Percentiles rank a stretch among this genome's conserved stretches.
These are phyloP conservation scores for Cirrhinus mrigala DNA, from an alignment of 2,797 vertebrate genomes.

Conservation along the genomic window DNA sequence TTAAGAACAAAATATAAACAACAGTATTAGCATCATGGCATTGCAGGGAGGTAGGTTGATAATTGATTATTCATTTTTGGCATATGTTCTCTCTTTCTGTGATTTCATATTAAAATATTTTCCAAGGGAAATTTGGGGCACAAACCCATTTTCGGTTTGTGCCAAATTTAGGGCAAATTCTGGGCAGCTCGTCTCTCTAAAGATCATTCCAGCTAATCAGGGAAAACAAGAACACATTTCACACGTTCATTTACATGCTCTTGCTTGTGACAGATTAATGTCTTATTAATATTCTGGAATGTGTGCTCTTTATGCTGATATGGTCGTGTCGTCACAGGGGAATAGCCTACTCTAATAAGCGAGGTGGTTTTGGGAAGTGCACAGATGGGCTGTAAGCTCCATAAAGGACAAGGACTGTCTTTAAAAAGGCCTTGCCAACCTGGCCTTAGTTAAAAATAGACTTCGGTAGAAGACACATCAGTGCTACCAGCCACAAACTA, in stretches of 20 bases:
- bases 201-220: conserved; percentile 22
- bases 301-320: conserved; percentile 67
- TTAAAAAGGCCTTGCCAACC: conserved; percentile 75
- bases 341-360: conserved; percentile 69
- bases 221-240: conserved; percentile 52
- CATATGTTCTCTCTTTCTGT: background rate
- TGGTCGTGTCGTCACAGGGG: conserved; percentile 68
- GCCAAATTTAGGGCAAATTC: background rate
- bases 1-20: background rate
- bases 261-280: conserved; percentile 75
- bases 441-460: conserved; percentile 77
- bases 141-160: background rate
- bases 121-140: background rate
- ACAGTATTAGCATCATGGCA: background rate
- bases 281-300: conserved; percentile 76
- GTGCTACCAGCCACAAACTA: conserved; percentile 68
- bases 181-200: conserved; percentile 1
- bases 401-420: conserved; percentile 75
- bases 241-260: conserved; percentile 71
- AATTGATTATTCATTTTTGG: background rate
- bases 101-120: conserved; percentile 4
- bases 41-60: background rate
- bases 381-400: conserved; percentile 75
- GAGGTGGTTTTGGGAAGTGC: conserved; percentile 72
- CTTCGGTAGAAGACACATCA: conserved; percentile 61